Base-by-base conservation (phyloP, 2,113 vertebrate species). In the Nicator chloris region DNA sequence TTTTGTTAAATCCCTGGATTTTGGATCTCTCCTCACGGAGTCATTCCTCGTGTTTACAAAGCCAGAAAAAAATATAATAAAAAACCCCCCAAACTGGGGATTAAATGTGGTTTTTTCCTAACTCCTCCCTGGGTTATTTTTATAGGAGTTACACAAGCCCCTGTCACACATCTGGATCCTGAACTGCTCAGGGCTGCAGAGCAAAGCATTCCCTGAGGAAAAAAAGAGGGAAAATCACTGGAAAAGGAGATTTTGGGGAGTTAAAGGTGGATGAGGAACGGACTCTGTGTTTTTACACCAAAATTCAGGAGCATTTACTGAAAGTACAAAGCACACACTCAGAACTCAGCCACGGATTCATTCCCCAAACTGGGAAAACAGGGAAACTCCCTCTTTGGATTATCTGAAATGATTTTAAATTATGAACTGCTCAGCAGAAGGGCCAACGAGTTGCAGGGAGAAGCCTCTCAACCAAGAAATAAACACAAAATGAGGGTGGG, bases 351-450 rank as follows among this genome's bases (percentile, higher is more conserved):
- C 54, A 11, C 2, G 16, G 35, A 56, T 61, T 27, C 14, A 45
- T 69, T 68, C 22, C 24, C 28, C 35, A 5, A 27, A 4, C 0
- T 37, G 76, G 2, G 4, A 40, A 50, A 53, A 17, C 0, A 10
- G 63, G 35, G 68, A 45, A 42, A 23, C 28, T 89, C 44, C 39
- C 45, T 23, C 71, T 13, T 61, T 64, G 72, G 45, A 7, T 19
- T 7, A 19, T 8, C 26, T 65, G 39, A 30, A 79, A 57, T 22
- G 0, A 40, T 2, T 10, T 42, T 26, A 17, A 44, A 35, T 30
- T 22, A 63, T 76, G 18, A 27, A 33, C 14, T 84, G 31, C 31
- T 61, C 44, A 42, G 35, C 40, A 65, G 35, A 73, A 85, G 8
- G 45, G 22, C 3, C 19, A 27, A 4, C 0, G 37, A 35, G 33